A percentile compares a stretch with the other conserved stretches of the same genome.
phyloP scores from a whole-genome alignment of 2,797 vertebrate genomes.

The Odontamblyopus rebecca region DNA sequence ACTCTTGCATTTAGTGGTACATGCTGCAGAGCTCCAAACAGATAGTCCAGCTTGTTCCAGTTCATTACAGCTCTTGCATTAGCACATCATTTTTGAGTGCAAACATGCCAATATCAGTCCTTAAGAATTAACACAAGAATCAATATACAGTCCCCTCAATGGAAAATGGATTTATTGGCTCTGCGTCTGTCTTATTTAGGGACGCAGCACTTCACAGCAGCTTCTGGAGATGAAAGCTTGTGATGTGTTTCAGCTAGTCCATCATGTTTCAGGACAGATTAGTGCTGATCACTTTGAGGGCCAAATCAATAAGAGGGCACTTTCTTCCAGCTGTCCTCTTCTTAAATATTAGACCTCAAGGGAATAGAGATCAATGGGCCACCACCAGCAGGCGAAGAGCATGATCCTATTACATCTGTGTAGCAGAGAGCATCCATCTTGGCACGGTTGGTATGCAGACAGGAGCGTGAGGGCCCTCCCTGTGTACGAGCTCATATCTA shows the following conservation, averaged over 20 bases:
- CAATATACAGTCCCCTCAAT: slow-evolving; percentile 14
- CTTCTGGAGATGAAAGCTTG: slow-evolving; percentile 9
- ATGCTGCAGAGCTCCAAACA: background rate
- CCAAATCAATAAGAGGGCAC: slow-evolving; percentile 49
- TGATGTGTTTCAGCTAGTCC: slow-evolving; percentile 16
- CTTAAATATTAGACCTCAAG: slow-evolving; percentile 31
- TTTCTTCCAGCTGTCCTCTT: slow-evolving; percentile 20
- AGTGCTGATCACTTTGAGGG: slow-evolving; percentile 48
- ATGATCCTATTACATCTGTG: slow-evolving; percentile 64
- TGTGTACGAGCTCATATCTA: slow-evolving; percentile 6
- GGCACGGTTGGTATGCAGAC: slow-evolving; percentile 32
- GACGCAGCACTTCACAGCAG: slow-evolving; percentile 2
- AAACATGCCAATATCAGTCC: background rate
- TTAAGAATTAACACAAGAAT: slow-evolving; percentile 16
- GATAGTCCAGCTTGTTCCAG: background rate
- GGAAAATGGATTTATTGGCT: slow-evolving; percentile 11
- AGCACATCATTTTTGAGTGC: background rate
- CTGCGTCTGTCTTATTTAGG: slow-evolving; percentile 8
- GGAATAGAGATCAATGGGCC: slow-evolving; percentile 56
- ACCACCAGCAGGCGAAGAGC: slow-evolving; percentile 38
- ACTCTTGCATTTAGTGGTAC: background rate
- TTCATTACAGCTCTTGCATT: background rate
- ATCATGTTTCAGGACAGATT: slow-evolving; percentile 36
- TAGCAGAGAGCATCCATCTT: slow-evolving; percentile 51
- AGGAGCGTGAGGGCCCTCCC: slow-evolving; percentile 16